Evolutionary conservation across 2,797 vertebrate species (phyloP), one percentile per base, ranked within the genome.

Genomic region (Buceros bicornis): DNA sequence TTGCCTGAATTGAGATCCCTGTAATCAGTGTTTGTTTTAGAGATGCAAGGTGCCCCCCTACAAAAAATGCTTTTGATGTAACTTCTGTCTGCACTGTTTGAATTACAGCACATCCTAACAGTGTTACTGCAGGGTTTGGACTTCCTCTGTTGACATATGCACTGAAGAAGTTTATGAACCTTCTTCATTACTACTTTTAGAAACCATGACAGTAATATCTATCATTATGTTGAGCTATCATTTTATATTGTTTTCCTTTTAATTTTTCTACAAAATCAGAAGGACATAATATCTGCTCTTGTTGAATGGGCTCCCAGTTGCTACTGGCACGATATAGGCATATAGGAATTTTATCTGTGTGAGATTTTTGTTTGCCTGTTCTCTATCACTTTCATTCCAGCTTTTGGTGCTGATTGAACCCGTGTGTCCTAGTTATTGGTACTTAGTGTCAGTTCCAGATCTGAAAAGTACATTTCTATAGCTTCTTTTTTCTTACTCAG

Each of bases 211-310:
- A 86, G 9, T 47, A 62, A 10, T 81, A 82, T 47, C 62, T 95
- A 17, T 78, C 29, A 56, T 64, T 82, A 33, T 76, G 26, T 78
- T 96, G 26, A 33, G 20, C 64, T 78, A 16, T 74, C 1, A 2
- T 86, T 92, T 69, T 87, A 10, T 21, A 73, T 81, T 60, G 25
- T 31, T 74, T 7, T 62, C 79, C 29, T 88, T 93, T 64, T 43
- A 69, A 47, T 94, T 93, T 93, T 87, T 87, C 43, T 90, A n/a
- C 19, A 71, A 71, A 57, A 57, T 8, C 13, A 7, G 65, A 95
- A 91, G 76, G 33, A n/a, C 60, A 15, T 70, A 57, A 13, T 48
- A 61, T 92, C 80, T 91, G 62, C 42, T 89, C 42, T 24, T 93
- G 13, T 81, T 87, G 69, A 93, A 47, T 6, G 13, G 29, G 77